Conservation (phyloP, 2,113 vertebrate species). For the Macquaria australasica region DNA sequence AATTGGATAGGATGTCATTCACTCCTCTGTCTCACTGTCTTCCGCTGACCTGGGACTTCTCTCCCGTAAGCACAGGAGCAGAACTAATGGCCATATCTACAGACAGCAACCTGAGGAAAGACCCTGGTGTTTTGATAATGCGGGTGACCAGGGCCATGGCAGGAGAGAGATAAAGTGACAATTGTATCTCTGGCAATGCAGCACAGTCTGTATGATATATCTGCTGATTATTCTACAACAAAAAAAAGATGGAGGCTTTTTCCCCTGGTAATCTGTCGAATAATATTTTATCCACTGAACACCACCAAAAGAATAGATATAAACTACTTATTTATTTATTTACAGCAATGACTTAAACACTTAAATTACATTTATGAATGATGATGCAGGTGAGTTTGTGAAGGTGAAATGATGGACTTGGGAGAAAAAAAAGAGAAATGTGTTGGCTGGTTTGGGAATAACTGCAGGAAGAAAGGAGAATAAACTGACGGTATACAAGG, state of each 20-base stretch:
- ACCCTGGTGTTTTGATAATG: constrained; percentile 68
- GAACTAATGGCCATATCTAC: constrained; percentile 76
- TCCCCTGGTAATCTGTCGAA: neutral
- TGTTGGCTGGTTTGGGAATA: neutral
- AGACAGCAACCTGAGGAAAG: constrained; percentile 65
- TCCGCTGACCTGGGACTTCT: constrained; percentile 72
- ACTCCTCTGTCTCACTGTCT: constrained; percentile 68
- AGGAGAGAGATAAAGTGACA: constrained; percentile 66
- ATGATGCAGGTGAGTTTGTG: neutral
- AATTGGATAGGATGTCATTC: constrained; percentile 81
- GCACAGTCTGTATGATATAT: neutral
- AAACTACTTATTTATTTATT: neutral
- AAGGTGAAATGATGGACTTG: neutral
- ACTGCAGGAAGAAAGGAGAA: neutral
- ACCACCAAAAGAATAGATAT: neutral
- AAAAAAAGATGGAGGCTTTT: neutral
- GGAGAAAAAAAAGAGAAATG: neutral
- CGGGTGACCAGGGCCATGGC: constrained; percentile 40
- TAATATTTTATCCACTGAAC: neutral
- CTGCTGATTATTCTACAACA: constrained; percentile 28
- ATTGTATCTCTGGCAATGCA: constrained; percentile 30
- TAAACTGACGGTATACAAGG: neutral
- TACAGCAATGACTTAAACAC: neutral
- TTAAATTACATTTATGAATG: neutral
- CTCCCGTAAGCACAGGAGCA: constrained; percentile 61